These are phyloP conservation scores for Acromyrmex charruanus DNA, from an alignment of 1,140 invertebrate species.

Conservation along the genomic window DNA sequence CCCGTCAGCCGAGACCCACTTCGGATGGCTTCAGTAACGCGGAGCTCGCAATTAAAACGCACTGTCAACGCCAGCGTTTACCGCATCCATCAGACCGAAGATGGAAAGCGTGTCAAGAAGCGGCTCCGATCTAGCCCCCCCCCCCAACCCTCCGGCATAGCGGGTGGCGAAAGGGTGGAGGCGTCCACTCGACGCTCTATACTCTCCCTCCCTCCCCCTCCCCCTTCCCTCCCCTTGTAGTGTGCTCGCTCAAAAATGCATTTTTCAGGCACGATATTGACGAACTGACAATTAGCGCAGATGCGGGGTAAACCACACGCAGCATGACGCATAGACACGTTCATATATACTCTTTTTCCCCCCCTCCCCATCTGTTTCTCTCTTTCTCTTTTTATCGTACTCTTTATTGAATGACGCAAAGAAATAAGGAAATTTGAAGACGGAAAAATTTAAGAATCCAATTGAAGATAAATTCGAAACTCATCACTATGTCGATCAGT, in stretches of 20 bases:
- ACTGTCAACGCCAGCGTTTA: slow-evolving; percentile 65
- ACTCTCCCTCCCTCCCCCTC: background rate
- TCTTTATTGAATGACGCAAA: background rate
- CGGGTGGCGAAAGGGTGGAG: slow-evolving; percentile 53
- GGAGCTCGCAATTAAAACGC: slow-evolving; percentile 61
- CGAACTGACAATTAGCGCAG: slow-evolving; percentile 62
- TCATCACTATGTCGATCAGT: background rate
- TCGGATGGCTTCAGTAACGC: slow-evolving; percentile 59
- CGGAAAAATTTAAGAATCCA: background rate
- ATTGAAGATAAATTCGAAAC: slow-evolving; percentile 1
- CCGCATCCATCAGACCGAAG: slow-evolving; percentile 63
- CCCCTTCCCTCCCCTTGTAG: background rate
- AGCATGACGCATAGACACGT: background rate
- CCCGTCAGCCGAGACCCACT: slow-evolving; percentile 54
- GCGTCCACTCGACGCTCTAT: slow-evolving; percentile 38
- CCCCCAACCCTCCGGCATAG: background rate
- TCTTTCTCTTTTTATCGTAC: background rate
- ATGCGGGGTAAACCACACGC: slow-evolving; percentile 44
- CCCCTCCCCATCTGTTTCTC: background rate
- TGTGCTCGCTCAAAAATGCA: slow-evolving; percentile 57
- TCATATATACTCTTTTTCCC: background rate
- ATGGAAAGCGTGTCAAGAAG: slow-evolving; percentile 65
- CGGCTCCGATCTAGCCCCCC: background rate
- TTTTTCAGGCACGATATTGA: slow-evolving; percentile 63
- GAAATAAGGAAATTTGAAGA: slow-evolving; percentile 20